Evolutionary conservation across 2,113 vertebrate genomes (phyloP).

Genomic region (Hippolais icterina): DNA sequence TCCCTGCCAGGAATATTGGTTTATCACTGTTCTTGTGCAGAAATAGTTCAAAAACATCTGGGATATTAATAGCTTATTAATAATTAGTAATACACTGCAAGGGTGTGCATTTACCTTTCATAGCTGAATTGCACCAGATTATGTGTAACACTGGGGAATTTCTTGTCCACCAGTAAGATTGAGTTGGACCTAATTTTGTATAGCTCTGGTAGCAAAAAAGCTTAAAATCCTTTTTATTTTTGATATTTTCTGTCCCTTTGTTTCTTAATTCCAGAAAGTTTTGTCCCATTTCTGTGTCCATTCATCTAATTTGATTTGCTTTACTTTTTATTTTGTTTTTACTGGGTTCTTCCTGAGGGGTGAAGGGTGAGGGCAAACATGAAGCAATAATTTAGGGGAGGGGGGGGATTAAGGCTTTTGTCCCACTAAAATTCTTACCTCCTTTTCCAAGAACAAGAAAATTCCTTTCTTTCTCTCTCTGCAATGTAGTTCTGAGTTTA

Average conservation of each 20-base stretch:
- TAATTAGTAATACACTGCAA: background rate
- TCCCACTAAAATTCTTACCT: background rate
- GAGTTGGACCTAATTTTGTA: background rate
- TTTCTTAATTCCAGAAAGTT: background rate
- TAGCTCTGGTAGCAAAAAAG: background rate
- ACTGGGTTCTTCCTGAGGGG: fast-evolving
- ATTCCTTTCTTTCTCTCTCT: background rate
- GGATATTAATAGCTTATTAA: background rate
- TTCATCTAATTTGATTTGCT: background rate
- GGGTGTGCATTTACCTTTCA: background rate
- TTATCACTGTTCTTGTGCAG: background rate
- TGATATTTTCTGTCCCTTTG: background rate
- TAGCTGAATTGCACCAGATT: background rate
- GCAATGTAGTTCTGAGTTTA: background rate
- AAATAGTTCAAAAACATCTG: background rate
- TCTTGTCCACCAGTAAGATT: background rate
- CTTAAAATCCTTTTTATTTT: background rate
- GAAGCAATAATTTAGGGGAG: background rate
- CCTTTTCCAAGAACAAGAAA: background rate
- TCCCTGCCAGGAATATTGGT: background rate
- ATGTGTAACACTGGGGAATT: background rate
- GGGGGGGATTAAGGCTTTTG: fast-evolving
- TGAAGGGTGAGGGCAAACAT: background rate
- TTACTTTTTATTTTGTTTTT: fast-evolving
- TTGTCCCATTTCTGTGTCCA: background rate